These are phyloP conservation scores for Cynocephalus volans DNA, from an alignment of 2,113 vertebrate species.

Conservation along the genomic window DNA sequence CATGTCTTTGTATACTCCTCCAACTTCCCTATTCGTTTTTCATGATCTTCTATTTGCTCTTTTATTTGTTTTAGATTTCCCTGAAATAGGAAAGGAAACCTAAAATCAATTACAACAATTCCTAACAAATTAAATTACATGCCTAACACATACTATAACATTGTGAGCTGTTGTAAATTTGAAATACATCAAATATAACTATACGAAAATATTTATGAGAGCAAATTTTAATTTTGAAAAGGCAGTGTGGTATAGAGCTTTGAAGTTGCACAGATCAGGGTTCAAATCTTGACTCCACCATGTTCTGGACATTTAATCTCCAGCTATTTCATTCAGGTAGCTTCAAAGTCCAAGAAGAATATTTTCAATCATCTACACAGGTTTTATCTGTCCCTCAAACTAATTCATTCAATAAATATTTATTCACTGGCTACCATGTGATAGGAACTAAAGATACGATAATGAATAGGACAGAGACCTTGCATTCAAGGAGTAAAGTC, in stretches of 20 bases:
- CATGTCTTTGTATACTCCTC: conserved; percentile 93
- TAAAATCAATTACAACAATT: conserved; percentile 58
- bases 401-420: conserved; percentile 11
- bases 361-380: conserved; percentile 31
- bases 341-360: conserved; percentile 38
- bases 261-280: background rate
- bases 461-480: background rate
- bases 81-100: conserved; percentile 86
- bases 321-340: background rate
- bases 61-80: conserved; percentile 90
- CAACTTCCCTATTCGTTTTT: conserved; percentile 92
- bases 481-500: background rate
- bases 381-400: conserved; percentile 14
- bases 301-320: background rate
- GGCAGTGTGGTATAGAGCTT: background rate
- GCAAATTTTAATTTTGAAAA: conserved; percentile 60
- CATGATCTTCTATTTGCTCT: conserved; percentile 92
- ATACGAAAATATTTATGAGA: conserved; percentile 1
- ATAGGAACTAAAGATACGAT: background rate
- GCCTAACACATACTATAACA: conserved; percentile 24
- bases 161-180: background rate
- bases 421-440: background rate
- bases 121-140: conserved; percentile 27
- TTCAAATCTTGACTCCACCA: conserved; percentile 1
- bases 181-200: conserved; percentile 33